Percentiles rank a stretch among this genome's conserved stretches.
Conservation (phyloP, 2,888 invertebrate genomes). For the Formica aserva region DNA sequence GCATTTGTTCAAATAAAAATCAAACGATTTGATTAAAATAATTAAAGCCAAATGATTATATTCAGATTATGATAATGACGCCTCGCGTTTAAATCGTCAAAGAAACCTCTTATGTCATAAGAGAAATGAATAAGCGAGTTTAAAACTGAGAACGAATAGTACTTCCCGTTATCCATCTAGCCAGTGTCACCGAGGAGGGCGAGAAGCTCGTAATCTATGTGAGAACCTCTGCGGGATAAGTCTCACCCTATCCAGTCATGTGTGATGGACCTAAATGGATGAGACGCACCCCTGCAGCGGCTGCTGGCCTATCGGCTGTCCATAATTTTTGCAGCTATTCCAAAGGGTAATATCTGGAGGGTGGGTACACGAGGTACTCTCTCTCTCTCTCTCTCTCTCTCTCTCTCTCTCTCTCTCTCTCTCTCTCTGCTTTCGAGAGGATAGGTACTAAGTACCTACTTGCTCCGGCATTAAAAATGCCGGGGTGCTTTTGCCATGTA, state of each 20-base stretch:
- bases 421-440: conserved; percentile 70
- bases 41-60: not conserved
- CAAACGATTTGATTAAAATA: not conserved
- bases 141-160: conserved; percentile 6
- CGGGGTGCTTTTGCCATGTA: conserved; percentile 65
- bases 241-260: conserved; percentile 85
- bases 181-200: conserved; percentile 25
- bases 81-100: not conserved
- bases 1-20: too few relatives aligned
- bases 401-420: conserved; percentile 43
- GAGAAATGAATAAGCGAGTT: not conserved
- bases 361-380: conserved; percentile 68
- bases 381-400: conserved; percentile 48
- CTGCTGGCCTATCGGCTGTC: conserved; percentile 82
- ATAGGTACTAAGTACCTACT: conserved; percentile 77
- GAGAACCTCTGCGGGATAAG: conserved; percentile 84
- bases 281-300: conserved; percentile 84
- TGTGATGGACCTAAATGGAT: conserved; percentile 86
- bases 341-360: conserved; percentile 83
- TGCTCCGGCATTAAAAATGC: conserved; percentile 74
- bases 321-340: conserved; percentile 85
- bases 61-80: not conserved
- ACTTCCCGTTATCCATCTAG: conserved; percentile 5
- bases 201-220: conserved; percentile 81
- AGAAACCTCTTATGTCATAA: not conserved